Evolutionary conservation across 2,888 invertebrate species (phyloP), one percentile per base, ranked within the genome.

Genomic region (Cheilosia urbana): DNA sequence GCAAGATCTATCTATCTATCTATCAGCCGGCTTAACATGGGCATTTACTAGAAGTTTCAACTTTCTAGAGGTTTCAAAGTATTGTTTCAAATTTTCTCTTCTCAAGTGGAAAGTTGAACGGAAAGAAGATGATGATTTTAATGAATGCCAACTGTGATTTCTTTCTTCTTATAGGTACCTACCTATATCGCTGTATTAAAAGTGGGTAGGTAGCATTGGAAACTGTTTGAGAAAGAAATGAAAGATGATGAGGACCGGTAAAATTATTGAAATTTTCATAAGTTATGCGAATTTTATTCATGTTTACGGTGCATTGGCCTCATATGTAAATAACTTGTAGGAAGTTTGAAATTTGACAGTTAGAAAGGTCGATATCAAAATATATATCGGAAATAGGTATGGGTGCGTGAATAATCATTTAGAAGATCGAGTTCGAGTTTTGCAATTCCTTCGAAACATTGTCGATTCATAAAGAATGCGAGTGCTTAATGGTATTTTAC

Each of bases 21-120:
- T 3, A 69, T 51, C 65, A 68, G 65, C 75, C 84, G 75, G 84
- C 80, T 80, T 80, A 80, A 84, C 55, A 76, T 76, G 84, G 80
- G 55, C 80, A 80, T 84, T 80, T 71, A 80, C 80, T 71, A 55
- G 60, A 66, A 75, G 65, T 71, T 55, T 45, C 75, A 76, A 75
- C 84, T 84, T 84, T 84, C 84, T 84, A 83, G 34, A 55, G 19
- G 58, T 17, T 17, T 47, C 53, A 69, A 19, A 37, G 58, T 53
- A 60, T 66, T 57, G 19, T 13, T 49, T 62, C 40, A 27, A 47
- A 69, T 83, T 83, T 83, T 83, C 83, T 83, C 83, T 73, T 78
- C 78, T 71, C 80, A 66, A 69, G 75, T 84, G 84, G 84, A 84
- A 84, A 84, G 84, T 76, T 80, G 84, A 80, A 69, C 51, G 37